Evolutionary conservation across 1,140 invertebrate species (phyloP).

Genomic region (Drosophila carrolli): DNA sequence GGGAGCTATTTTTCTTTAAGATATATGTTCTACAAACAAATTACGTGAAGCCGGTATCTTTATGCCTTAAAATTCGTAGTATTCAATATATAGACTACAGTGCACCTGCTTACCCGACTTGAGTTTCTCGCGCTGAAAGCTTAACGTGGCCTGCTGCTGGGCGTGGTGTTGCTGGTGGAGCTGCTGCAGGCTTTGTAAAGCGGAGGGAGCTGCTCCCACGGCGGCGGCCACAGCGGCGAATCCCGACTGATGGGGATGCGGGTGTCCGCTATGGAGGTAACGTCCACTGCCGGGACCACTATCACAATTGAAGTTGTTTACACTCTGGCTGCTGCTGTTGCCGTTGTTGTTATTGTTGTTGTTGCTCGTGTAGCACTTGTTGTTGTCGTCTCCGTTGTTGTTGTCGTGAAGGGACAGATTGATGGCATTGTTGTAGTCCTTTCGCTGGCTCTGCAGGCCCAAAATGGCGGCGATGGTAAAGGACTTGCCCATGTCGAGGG

Average conservation of each 20-base stretch:
- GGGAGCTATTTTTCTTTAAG: too few species aligned
- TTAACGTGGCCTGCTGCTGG: slow-evolving; percentile 76
- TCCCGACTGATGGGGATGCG: slow-evolving; percentile 50
- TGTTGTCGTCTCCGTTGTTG: slow-evolving; percentile 23
- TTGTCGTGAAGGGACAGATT: slow-evolving; percentile 82
- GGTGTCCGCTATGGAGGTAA: slow-evolving; percentile 54
- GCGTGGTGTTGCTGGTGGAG: slow-evolving; percentile 84
- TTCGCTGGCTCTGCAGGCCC: slow-evolving; percentile 86
- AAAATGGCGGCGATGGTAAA: slow-evolving; percentile 93
- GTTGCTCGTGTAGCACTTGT: slow-evolving; percentile 31
- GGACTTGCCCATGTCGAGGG: slow-evolving; percentile 86
- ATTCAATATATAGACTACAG: too few species aligned
- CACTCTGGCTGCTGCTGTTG: slow-evolving; percentile 60
- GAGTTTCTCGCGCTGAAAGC: slow-evolving; percentile 76
- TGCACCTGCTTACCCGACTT: slow-evolving; percentile 66
- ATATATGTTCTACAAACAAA: too few species aligned
- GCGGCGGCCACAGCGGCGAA: slow-evolving; percentile 66
- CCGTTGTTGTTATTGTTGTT: slow-evolving; percentile 40
- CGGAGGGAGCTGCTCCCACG: slow-evolving; percentile 65
- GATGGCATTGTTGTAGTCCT: slow-evolving; percentile 84
- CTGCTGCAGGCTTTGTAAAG: slow-evolving; percentile 82
- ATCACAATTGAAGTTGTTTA: slow-evolving; percentile 84
- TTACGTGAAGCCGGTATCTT: too few species aligned
- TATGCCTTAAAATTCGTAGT: too few species aligned
- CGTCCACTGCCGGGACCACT: slow-evolving; percentile 55